Conservation (phyloP, 2,113 vertebrate genomes). For the Ranitomeya imitator region DNA sequence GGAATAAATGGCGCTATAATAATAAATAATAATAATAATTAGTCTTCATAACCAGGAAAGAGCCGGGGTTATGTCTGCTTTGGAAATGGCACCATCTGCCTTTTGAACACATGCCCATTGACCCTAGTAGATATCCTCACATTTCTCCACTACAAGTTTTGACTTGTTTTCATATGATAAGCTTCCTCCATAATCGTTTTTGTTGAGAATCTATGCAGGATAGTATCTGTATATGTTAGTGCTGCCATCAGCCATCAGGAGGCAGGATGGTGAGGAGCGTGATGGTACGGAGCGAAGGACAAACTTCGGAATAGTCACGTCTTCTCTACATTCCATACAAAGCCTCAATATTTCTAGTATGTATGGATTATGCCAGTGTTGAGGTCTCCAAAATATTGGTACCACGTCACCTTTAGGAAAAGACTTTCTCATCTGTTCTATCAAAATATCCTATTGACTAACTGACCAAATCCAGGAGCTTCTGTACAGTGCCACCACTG, state of each 20-base stretch:
- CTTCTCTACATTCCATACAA: conserved; percentile 31
- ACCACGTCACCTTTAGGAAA: background rate
- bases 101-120: background rate
- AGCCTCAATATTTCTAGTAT: background rate
- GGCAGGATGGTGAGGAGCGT: background rate
- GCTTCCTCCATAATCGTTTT: background rate
- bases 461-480: no score
- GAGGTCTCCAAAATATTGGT: background rate
- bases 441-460: background rate
- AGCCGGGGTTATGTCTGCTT: background rate
- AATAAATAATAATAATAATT: no score
- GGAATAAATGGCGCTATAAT: no score
- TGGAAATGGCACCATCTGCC: background rate
- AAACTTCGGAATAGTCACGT: background rate
- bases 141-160: background rate
- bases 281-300: background rate
- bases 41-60: no score
- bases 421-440: background rate
- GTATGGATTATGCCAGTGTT: background rate
- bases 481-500: no score
- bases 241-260: background rate
- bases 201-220: conserved; percentile 7
- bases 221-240: conserved; percentile 20
- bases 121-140: background rate
- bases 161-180: conserved; percentile 24